Percentiles rank a stretch among this genome's conserved stretches.
phyloP scores from a whole-genome alignment of 2,113 vertebrate genomes.

The Antigone vipio region DNA sequence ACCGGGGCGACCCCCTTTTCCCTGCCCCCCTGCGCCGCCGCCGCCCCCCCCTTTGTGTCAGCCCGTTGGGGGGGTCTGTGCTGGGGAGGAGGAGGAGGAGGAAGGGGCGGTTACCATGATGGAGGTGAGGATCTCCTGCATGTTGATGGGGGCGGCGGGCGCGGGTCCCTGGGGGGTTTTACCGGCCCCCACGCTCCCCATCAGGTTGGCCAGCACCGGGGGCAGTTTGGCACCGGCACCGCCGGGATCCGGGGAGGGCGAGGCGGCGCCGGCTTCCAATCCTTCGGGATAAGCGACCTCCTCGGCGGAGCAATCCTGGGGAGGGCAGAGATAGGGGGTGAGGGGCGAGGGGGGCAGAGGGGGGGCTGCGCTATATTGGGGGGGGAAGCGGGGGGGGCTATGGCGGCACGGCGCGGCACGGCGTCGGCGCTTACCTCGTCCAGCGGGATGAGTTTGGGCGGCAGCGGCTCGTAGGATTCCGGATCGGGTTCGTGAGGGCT shows the following conservation, averaged over 20 bases:
- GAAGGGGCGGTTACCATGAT: constrained; percentile 81
- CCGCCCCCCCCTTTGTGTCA: too few relatives aligned
- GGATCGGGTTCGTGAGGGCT: background rate
- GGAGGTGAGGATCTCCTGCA: constrained; percentile 91
- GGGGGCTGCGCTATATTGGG: background rate
- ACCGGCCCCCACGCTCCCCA: constrained; percentile 79
- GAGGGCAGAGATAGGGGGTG: background rate
- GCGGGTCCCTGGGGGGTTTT: constrained; percentile 80
- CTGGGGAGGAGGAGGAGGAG: too few relatives aligned
- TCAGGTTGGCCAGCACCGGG: constrained; percentile 90
- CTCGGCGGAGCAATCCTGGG: constrained; percentile 83
- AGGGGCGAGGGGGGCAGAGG: background rate
- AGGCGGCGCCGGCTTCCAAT: constrained; percentile 67
- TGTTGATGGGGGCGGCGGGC: constrained; percentile 79
- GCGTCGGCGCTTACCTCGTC: background rate
- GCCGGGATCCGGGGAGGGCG: constrained; percentile 54
- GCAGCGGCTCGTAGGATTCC: background rate
- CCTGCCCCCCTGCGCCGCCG: too few relatives aligned
- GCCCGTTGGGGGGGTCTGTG: too few relatives aligned
- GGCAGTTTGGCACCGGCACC: constrained; percentile 81
- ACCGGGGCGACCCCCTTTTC: too few relatives aligned
- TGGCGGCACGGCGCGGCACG: background rate
- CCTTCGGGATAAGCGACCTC: constrained; percentile 79
- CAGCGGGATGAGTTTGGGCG: background rate
- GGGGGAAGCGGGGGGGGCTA: too few relatives aligned